phyloP scores from a whole-genome alignment of 2,888 invertebrate species.

The Drosophila pullipes region DNA sequence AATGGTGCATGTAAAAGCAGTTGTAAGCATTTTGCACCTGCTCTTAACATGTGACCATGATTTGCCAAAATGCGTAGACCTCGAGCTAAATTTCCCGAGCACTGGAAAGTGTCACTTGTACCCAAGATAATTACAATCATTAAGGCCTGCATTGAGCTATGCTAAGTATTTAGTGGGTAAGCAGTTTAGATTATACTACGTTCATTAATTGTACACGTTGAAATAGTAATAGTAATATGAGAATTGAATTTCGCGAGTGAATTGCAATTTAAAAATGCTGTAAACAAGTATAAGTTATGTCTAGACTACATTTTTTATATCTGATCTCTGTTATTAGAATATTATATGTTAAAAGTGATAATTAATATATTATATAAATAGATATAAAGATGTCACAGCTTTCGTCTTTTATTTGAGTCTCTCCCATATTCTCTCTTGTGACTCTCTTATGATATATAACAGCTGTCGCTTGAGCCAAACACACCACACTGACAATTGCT shows the following conservation, averaged over 20 bases:
- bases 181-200: slow-evolving; percentile 14
- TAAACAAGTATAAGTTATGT: accelerated
- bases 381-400: not conserved
- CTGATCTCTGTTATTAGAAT: not conserved
- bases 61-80: slow-evolving; percentile 34
- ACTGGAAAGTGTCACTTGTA: slow-evolving; percentile 2
- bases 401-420: not conserved
- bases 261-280: slow-evolving; percentile 1
- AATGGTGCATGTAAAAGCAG: slow-evolving; percentile 58
- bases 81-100: slow-evolving; percentile 8
- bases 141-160: not conserved
- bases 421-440: slow-evolving; percentile 19
- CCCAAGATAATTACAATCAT: slow-evolving; percentile 22
- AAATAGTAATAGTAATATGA: slow-evolving; percentile 21
- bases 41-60: slow-evolving; percentile 58
- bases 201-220: slow-evolving; percentile 38
- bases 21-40: slow-evolving; percentile 74
- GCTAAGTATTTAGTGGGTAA: slow-evolving; percentile 1
- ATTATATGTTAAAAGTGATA: not conserved
- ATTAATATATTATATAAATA: not conserved
- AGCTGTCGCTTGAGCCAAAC: slow-evolving; percentile 32
- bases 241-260: slow-evolving; percentile 15
- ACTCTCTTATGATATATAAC: slow-evolving; percentile 22
- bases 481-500: slow-evolving; percentile 67
- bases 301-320: not conserved